These are phyloP conservation scores for Hypsopygia costalis DNA, from an alignment of 2,888 invertebrate species.

Conservation along the genomic window DNA sequence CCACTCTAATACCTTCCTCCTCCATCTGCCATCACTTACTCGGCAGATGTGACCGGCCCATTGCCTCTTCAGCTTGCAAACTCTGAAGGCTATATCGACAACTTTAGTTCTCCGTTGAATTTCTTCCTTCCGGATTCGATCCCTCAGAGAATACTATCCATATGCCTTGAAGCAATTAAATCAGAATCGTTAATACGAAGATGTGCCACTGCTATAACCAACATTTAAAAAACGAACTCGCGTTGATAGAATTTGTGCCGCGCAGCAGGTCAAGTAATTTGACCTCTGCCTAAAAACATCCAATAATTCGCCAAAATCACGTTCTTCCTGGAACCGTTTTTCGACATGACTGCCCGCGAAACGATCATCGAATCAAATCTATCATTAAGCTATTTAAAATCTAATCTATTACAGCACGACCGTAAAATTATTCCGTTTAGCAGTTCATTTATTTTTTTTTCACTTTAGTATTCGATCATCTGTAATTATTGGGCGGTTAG, in stretches of 20 bases:
- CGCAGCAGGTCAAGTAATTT: background rate
- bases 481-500: slow-evolving; percentile 8
- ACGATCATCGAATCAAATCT: background rate
- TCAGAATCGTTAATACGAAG: too few relatives aligned
- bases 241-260: background rate
- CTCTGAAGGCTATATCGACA: too few relatives aligned
- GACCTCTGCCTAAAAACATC: slow-evolving; percentile 1
- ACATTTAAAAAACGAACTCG: too few relatives aligned
- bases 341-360: slow-evolving; percentile 3
- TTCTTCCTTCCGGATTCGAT: too few relatives aligned
- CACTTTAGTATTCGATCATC: slow-evolving; percentile 4
- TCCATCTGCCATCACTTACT: too few relatives aligned
- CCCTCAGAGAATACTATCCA: too few relatives aligned
- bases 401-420: slow-evolving; percentile 5
- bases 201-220: too few relatives aligned
- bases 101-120: too few relatives aligned
- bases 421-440: slow-evolving; percentile 10
- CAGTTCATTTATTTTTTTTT: slow-evolving; percentile 8
- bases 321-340: slow-evolving; percentile 3
- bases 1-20: too few relatives aligned
- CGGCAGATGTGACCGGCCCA: too few relatives aligned
- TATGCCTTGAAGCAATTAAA: too few relatives aligned
- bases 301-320: background rate
- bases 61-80: too few relatives aligned
- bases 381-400: slow-evolving; percentile 8